These are phyloP conservation scores for Dromas ardeola DNA, from an alignment of 2,113 vertebrate genomes.

Conservation along the genomic window DNA sequence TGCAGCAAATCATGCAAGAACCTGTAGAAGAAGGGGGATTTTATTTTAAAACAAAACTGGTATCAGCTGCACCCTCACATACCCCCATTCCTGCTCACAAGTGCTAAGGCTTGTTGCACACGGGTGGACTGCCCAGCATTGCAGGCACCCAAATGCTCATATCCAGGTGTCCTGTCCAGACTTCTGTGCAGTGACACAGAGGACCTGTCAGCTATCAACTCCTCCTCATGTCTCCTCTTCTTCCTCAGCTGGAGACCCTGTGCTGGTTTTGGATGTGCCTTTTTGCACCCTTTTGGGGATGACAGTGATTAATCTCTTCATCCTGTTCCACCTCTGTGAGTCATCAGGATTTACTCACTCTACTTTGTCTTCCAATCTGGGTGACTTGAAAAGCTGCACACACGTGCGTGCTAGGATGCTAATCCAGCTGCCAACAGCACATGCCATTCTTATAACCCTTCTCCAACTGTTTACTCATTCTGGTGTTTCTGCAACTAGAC, in stretches of 20 bases:
- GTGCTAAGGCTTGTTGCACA: background rate
- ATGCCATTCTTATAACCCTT: background rate
- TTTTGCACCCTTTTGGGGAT: background rate
- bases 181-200: background rate
- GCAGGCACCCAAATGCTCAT: background rate
- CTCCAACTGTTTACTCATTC: background rate
- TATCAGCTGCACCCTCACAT: background rate
- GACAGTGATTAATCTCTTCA: slow-evolving; percentile 3
- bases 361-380: background rate
- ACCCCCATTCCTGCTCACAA: background rate
- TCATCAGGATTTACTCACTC: background rate
- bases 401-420: background rate
- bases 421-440: background rate
- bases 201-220: background rate
- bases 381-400: background rate
- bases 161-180: background rate
- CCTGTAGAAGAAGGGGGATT: background rate
- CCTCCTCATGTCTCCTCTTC: background rate
- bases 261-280: background rate
- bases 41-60: background rate
- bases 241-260: background rate
- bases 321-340: background rate
- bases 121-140: background rate
- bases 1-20: background rate
- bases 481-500: background rate